Evolutionary conservation across 2,888 invertebrate genomes (phyloP), one percentile per base, ranked within the genome.

Genomic region (Chymomyza amoena): DNA sequence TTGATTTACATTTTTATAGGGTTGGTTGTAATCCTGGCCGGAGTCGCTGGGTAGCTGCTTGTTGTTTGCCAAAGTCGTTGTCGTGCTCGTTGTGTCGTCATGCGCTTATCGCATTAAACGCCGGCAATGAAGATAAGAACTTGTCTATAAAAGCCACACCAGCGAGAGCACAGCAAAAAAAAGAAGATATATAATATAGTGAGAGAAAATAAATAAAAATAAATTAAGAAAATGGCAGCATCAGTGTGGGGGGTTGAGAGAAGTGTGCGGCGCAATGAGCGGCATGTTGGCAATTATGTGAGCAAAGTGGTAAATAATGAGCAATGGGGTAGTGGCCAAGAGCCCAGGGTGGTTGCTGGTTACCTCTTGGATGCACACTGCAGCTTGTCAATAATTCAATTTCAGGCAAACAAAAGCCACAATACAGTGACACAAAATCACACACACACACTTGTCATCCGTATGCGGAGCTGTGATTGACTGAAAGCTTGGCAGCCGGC

Each of bases 1-100:
- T 85, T 86, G 88, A 87, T 85, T 88, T 87, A 87, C 84, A 85
- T 85, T 87, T 85, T 85, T 85, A 85, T 87, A 74, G 89, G 85
- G 84, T 87, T 85, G 81, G 70, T 75, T 65, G 60, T 62, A 18
- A 18, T 61, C n/a, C 39, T 36, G 32, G 28, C n/a, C 39, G 61
- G 39, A 15, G 59, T n/a, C 18, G 6, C 13, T 59, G 28, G 36
- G 36, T 59, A 28, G 28, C 25, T 32, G 59, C 32, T 59, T 59
- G 59, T 28, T 83, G 83, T 87, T 86, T 86, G 80, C 80, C 73
- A 84, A 73, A 79, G 75, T 64, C 73, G 64, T 39, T 15, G 64
- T 54, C 51, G 72, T 54, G 25, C 61, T 56, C 67, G 67, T 69
- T 52, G 71, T 68, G 64, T 65, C 80, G 72, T 80, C 80, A 79